Evolutionary conservation across 2,797 vertebrate species (phyloP), one percentile per base, ranked within the genome.

Genomic region (Taenioides sp.): DNA sequence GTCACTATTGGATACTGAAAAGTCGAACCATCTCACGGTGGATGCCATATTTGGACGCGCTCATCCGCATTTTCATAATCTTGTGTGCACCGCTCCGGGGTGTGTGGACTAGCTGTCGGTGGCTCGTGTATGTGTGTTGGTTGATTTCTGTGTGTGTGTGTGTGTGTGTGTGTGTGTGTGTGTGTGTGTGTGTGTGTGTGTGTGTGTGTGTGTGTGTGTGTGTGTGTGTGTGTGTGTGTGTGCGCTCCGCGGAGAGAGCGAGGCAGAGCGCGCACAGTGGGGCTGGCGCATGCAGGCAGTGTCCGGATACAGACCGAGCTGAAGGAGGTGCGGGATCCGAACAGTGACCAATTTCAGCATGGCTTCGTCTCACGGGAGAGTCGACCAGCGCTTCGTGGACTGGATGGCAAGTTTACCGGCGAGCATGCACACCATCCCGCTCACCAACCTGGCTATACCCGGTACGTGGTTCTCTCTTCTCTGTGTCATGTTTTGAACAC

Each of bases 401-500:
- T 99, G 97, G 97, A 99, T 99, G 97, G 92, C 96, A 82, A 94
- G 92, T 92, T 93, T 99, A 88, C 97, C 97, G 2, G 90, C 92
- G 82, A 96, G 91, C 93, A 95, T 98, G 92, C 96, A 97, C 89
- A 87, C 87, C 61, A 92, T 92, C 62, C 96, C 97, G 66, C 96
- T 99, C 76, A 96, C 96, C 87, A 98, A 97, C 90, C 91, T 98
- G 86, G 96, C 97, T 22, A 97, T 99, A 80, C 97, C 97, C 64
- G 97, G 97, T 99, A 94, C 85, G 96, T 91, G 76, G 1, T 18
- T 17, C 37, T 17, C 6, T 25, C 25, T 23, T 47, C 6, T 20
- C 27, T 4, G 5, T 23, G 18, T 59, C 14, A 2, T 60, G 3
- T 37, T 62, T 62, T 62, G 28, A 16, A 37, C n/a, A 28, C 25